These are phyloP conservation scores for Stratiomys singularior DNA, from an alignment of 2,888 invertebrate genomes.

Conservation along the genomic window DNA sequence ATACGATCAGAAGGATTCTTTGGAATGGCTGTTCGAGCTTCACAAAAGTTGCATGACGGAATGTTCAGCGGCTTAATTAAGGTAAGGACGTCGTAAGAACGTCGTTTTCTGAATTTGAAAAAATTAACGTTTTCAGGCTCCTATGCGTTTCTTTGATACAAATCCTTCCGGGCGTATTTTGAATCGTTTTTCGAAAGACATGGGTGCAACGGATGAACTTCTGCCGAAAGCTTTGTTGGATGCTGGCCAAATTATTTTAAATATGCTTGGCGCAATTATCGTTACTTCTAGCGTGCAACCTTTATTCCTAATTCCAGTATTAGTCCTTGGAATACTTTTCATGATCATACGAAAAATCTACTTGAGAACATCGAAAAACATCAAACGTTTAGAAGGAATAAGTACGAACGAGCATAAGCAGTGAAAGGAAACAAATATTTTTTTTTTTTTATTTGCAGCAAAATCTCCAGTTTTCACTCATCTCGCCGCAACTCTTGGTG, in stretches of 20 bases:
- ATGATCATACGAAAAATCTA: constrained; percentile 71
- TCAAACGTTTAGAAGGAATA: constrained; percentile 74
- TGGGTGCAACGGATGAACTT: constrained; percentile 82
- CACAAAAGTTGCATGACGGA: constrained; percentile 74
- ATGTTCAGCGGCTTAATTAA: constrained; percentile 71
- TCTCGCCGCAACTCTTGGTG: constrained; percentile 78
- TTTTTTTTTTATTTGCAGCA: constrained; percentile 66
- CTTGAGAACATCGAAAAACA: constrained; percentile 74
- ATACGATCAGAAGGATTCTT: constrained; percentile 74
- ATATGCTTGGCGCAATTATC: constrained; percentile 69
- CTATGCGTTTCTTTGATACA: constrained; percentile 82
- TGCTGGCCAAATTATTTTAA: constrained; percentile 68
- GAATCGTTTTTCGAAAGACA: constrained; percentile 84
- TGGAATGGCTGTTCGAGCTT: constrained; percentile 72
- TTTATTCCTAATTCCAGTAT: constrained; percentile 70
- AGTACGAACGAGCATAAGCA: constrained; percentile 62
- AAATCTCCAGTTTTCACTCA: constrained; percentile 85
- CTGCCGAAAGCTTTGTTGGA: constrained; percentile 77
- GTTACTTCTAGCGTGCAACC: constrained; percentile 73
- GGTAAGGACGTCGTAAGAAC: constrained; percentile 37
- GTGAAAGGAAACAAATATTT: background rate
- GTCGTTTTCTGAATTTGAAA: background rate
- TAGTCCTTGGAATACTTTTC: constrained; percentile 70
- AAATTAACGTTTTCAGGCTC: constrained; percentile 58
- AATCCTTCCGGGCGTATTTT: constrained; percentile 85